Conservation (phyloP, 2,888 invertebrate species). For the Hypselothyrea guttata region DNA sequence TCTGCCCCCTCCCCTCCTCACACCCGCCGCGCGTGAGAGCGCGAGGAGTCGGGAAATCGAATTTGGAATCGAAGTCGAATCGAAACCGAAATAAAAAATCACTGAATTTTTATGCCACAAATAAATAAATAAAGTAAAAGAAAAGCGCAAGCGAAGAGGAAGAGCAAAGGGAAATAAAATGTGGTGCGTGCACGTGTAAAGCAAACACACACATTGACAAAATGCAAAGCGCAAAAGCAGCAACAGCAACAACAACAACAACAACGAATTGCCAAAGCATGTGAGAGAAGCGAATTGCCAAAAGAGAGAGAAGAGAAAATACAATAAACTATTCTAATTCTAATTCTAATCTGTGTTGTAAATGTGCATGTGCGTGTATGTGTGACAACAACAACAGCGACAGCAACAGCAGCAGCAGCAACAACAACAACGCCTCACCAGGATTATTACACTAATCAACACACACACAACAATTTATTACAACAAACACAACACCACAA, state of each 20-base stretch:
- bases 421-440: slow-evolving; percentile 25
- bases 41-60: slow-evolving; percentile 33
- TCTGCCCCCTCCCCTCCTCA: slow-evolving; percentile 17
- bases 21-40: slow-evolving; percentile 29
- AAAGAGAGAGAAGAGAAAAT: slow-evolving; percentile 32
- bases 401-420: slow-evolving; percentile 30
- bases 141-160: too few species aligned
- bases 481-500: too few species aligned
- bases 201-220: slow-evolving; percentile 38
- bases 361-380: slow-evolving; percentile 40
- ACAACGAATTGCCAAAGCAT: slow-evolving; percentile 57
- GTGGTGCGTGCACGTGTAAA: slow-evolving; percentile 72
- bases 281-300: slow-evolving; percentile 47
- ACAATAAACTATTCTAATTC: slow-evolving; percentile 52
- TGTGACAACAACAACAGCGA: slow-evolving; percentile 30
- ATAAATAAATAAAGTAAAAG: slow-evolving; percentile 26
- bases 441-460: slow-evolving; percentile 53
- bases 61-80: too few species aligned
- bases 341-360: slow-evolving; percentile 43
- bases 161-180: too few species aligned
- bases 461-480: slow-evolving; percentile 32
- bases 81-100: slow-evolving; percentile 37
- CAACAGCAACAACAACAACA: slow-evolving; percentile 36
- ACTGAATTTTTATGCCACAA: slow-evolving; percentile 22
- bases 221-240: slow-evolving; percentile 43